Percentiles rank a stretch among this genome's conserved stretches.
These are phyloP conservation scores for Xenus cinereus DNA, from an alignment of 2,113 vertebrate genomes.

Conservation along the genomic window DNA sequence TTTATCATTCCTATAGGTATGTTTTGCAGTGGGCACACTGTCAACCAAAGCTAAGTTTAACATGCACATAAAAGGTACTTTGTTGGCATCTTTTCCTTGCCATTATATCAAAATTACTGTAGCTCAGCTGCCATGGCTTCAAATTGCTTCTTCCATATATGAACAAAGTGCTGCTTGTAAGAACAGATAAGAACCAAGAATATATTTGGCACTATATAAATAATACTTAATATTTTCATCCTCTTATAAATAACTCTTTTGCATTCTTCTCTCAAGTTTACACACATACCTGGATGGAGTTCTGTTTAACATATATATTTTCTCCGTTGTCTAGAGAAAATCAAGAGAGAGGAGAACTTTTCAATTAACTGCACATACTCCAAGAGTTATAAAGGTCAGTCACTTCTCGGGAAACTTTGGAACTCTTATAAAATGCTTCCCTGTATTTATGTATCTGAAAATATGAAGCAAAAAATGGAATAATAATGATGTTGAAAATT, in stretches of 20 bases:
- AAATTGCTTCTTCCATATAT: not conserved
- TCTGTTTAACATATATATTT: slow-evolving; percentile 6
- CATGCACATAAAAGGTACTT: slow-evolving; percentile 26
- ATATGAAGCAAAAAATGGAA: not conserved
- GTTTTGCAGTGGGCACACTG: slow-evolving; percentile 54
- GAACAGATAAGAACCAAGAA: slow-evolving; percentile 49
- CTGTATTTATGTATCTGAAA: not conserved
- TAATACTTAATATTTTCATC: slow-evolving; percentile 20
- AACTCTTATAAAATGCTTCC: not conserved
- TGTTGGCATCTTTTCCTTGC: slow-evolving; percentile 48
- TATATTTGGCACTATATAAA: slow-evolving; percentile 38
- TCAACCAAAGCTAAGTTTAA: slow-evolving; percentile 54
- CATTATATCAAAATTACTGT: slow-evolving; percentile 43
- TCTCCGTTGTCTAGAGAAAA: not conserved
- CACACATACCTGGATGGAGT: not conserved
- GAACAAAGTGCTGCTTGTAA: slow-evolving; percentile 28
- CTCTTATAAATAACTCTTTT: slow-evolving; percentile 2
- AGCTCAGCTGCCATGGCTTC: slow-evolving; percentile 41
- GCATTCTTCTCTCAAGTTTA: slow-evolving; percentile 39
- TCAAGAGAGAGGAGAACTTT: not conserved
- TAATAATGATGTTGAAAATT: not conserved
- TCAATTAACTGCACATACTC: not conserved
- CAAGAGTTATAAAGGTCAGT: not conserved
- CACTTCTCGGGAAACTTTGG: not conserved
- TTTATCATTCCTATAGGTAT: slow-evolving; percentile 44